phyloP scores from a whole-genome alignment of 2,113 vertebrate species.

The Onychorhynchus coronatus region DNA sequence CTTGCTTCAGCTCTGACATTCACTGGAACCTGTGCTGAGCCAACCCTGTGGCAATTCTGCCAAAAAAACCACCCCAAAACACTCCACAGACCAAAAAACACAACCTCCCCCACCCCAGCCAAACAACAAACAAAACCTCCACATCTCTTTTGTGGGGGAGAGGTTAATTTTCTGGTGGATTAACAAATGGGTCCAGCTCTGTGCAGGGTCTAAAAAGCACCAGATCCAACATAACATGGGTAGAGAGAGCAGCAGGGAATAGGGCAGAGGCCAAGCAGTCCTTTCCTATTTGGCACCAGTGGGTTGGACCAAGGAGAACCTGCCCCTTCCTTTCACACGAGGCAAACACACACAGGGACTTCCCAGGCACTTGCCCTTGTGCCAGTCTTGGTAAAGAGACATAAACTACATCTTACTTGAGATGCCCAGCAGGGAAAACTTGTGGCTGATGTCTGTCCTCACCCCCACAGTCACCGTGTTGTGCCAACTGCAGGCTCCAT shows the following conservation, averaged over 20 bases:
- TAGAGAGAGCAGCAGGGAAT: not conserved
- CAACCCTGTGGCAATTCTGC: not conserved
- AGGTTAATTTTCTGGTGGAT: not conserved
- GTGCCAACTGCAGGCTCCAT: not conserved
- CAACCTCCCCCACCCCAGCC: not conserved
- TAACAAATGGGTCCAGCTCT: not conserved
- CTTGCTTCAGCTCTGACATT: not conserved
- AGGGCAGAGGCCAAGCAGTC: not conserved
- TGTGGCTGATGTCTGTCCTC: not conserved
- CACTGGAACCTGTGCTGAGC: not conserved
- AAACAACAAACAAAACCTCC: not conserved
- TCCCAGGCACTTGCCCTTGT: not conserved
- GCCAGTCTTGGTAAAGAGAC: not conserved
- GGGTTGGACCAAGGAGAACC: not conserved
- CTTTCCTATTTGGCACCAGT: not conserved
- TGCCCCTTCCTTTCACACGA: not conserved
- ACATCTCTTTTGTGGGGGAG: rapidly evolving
- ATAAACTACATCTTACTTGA: not conserved
- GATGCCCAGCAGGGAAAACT: not conserved
- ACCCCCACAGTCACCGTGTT: not conserved
- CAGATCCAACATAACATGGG: rapidly evolving
- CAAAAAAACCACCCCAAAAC: not conserved
- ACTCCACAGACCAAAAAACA: not conserved
- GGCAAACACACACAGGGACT: not conserved
- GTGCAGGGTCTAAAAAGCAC: not conserved